phyloP scores from a whole-genome alignment of 2,797 vertebrate genomes.

The Peromyscus attwateri region DNA sequence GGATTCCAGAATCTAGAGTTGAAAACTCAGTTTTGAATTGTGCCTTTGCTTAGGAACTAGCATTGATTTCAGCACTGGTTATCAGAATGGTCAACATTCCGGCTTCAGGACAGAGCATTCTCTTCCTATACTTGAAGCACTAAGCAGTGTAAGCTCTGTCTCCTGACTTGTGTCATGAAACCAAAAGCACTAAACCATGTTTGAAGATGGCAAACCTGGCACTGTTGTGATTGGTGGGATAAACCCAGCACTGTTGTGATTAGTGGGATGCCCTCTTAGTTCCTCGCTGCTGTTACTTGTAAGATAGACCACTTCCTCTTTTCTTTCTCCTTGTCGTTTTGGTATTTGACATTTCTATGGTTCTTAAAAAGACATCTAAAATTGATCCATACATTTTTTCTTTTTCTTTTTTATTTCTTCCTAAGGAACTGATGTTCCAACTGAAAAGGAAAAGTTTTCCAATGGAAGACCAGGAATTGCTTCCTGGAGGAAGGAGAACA shows the following conservation, averaged over 20 bases:
- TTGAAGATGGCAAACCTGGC: background rate
- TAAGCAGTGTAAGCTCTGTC: background rate
- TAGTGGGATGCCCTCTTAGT: background rate
- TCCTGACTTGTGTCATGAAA: background rate
- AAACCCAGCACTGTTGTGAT: too few relatives aligned
- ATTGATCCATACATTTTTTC: background rate
- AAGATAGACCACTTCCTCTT: background rate
- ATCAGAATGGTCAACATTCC: background rate
- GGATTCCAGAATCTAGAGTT: background rate
- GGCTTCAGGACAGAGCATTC: background rate
- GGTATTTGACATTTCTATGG: background rate
- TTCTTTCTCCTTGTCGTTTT: conserved; percentile 18
- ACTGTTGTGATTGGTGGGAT: background rate
- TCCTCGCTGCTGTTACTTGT: background rate
- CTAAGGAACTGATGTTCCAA: conserved; percentile 6
- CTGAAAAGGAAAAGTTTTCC: background rate
- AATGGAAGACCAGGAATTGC: background rate
- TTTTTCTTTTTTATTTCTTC: background rate
- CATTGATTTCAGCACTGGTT: background rate
- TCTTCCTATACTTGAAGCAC: background rate
- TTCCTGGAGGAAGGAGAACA: background rate
- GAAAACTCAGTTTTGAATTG: background rate
- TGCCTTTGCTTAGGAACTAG: background rate
- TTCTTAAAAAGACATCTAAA: background rate
- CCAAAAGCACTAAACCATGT: background rate